These are phyloP conservation scores for Mycetomoellerius zeteki DNA, from an alignment of 1,140 invertebrate species.

Conservation along the genomic window DNA sequence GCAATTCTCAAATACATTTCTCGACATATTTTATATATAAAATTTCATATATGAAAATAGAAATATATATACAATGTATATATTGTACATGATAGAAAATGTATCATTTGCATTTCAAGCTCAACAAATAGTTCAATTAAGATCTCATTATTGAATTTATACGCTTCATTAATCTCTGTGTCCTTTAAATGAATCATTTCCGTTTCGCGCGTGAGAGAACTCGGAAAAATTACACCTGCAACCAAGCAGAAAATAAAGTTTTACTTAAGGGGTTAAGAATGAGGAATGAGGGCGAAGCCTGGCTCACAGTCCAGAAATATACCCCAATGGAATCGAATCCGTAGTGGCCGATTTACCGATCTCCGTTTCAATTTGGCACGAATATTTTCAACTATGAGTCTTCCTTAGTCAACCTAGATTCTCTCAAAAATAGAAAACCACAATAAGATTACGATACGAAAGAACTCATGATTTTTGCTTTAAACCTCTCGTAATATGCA, in stretches of 20 bases:
- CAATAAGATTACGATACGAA: neutral
- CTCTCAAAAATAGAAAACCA: conserved; percentile 37
- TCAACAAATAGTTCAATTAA: conserved; percentile 9
- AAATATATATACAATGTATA: neutral
- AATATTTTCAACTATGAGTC: conserved; percentile 46
- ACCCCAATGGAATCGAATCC: conserved; percentile 66
- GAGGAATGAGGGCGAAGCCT: conserved; percentile 36
- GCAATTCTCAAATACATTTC: neutral
- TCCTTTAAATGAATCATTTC: conserved; percentile 53
- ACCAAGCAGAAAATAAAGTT: conserved; percentile 20
- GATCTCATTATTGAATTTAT: conserved; percentile 45
- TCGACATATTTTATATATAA: neutral
- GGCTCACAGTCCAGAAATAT: conserved; percentile 50
- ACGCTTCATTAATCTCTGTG: conserved; percentile 46
- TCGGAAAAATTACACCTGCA: conserved; percentile 25
- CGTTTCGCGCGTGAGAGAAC: conserved; percentile 9
- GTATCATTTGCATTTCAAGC: neutral
- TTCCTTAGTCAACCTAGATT: conserved; percentile 45
- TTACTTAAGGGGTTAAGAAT: conserved; percentile 37
- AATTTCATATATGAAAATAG: too few relatives aligned
- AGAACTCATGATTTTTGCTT: neutral
- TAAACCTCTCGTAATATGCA: neutral
- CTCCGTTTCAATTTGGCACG: conserved; percentile 69
- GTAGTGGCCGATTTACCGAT: conserved; percentile 61
- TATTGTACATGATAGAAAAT: neutral